Evolutionary conservation across 2,113 vertebrate species (phyloP).

Genomic region (Ictalurus furcatus): DNA sequence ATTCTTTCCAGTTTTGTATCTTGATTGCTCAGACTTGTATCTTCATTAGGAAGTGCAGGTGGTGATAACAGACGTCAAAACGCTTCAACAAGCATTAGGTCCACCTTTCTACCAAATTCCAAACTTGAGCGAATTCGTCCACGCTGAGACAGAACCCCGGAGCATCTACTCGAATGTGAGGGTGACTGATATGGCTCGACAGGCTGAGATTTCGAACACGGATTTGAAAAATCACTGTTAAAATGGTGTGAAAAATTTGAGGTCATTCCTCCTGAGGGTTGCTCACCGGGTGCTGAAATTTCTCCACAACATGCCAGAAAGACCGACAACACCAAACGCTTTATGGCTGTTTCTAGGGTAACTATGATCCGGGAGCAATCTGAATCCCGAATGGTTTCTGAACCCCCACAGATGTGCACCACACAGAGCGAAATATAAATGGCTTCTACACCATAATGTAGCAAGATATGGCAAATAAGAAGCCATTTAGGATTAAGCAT

Average conservation of each 20-base stretch:
- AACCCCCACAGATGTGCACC: neutral
- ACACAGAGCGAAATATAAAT: neutral
- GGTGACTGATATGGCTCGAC: neutral
- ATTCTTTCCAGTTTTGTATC: neutral
- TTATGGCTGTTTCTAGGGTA: neutral
- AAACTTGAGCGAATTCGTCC: neutral
- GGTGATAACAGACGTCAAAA: neutral
- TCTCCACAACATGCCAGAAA: neutral
- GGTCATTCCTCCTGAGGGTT: neutral
- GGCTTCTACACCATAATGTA: neutral
- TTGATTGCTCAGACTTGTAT: too few species aligned
- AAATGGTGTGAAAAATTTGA: neutral
- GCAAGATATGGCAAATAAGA: neutral
- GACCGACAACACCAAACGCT: neutral
- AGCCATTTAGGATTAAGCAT: neutral
- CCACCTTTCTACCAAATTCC: neutral
- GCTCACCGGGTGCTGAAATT: neutral
- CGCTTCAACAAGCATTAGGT: neutral
- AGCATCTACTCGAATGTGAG: neutral
- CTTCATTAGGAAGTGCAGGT: neutral
- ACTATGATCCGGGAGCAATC: neutral
- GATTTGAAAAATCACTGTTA: neutral
- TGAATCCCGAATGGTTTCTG: neutral
- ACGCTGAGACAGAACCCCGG: neutral
- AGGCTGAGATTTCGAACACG: neutral